Evolutionary conservation across 2,888 invertebrate genomes (phyloP), one percentile per base, ranked within the genome.

Genomic region (Yponomeuta cagnagella): DNA sequence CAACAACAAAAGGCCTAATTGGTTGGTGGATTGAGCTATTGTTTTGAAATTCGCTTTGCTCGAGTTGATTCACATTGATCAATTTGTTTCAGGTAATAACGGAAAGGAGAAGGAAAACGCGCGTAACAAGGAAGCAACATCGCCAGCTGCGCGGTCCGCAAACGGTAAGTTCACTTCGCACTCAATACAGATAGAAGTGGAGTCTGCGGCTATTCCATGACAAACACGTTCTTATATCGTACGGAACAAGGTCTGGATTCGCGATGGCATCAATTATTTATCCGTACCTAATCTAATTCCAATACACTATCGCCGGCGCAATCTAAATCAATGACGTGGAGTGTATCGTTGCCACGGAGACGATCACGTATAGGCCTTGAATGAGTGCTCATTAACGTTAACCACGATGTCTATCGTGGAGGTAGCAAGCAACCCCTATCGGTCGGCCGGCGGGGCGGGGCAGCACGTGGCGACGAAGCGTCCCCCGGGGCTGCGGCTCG

Each of bases 51-150:
- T 6, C 10, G 30, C 63, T 63, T 30, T 15, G 52, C 52, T 58
- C 4, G 15, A 58, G 52, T 58, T 10, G 48, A 31, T 58, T 58
- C 52, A 58, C 15, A 5, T 15, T 58, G 6, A 58, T 58, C 52
- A 58, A 58, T 83, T 84, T 92, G 89, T 94, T 93, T 73, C 92
- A 96, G 96, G 96, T 88, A 95, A 95, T 92, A 95, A 93, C 86
- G 94, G 94, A 81, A 96, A 95, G 87, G 94, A 94, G 86, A 92
- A 91, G 80, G 92, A 92, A 82, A 92, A 93, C 76, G 94, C 95
- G 84, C 94, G 94, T 86, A 94, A 92, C 84, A 95, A 95, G 88
- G 96, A 96, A 83, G 93, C 94, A 75, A 94, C 95, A 72, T 95
- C 95, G 71, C 95, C 95, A 69, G 95, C 95, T 75, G 94, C 94